These are phyloP conservation scores for Scaptomyza parva DNA, from an alignment of 2,888 invertebrate genomes.

Conservation along the genomic window DNA sequence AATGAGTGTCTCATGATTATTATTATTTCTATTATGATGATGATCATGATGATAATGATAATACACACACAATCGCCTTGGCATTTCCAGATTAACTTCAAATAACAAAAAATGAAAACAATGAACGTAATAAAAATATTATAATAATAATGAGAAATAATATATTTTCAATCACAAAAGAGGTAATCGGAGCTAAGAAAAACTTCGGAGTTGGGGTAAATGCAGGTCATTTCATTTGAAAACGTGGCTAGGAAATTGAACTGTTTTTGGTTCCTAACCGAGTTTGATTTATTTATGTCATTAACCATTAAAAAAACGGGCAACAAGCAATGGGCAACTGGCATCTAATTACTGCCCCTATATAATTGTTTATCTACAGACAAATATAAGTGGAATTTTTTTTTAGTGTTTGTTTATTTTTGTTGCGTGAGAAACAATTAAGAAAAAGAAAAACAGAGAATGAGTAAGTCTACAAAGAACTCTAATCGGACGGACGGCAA, in stretches of 20 bases:
- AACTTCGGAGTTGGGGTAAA: background rate
- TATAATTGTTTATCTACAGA: conserved; percentile 49
- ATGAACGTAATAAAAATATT: conserved; percentile 7
- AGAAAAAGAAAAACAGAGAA: conserved; percentile 4
- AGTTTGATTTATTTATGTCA: conserved; percentile 38
- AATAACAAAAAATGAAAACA: conserved; percentile 17
- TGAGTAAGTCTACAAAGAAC: conserved; percentile 5
- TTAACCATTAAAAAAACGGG: conserved; percentile 24
- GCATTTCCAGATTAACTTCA: conserved; percentile 11
- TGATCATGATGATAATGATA: no score
- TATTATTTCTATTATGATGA: conserved; percentile 42
- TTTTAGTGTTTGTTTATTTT: background rate
- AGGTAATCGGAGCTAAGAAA: no score
- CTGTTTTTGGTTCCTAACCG: conserved; percentile 23
- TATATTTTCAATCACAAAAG: background rate
- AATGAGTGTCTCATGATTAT: conserved; percentile 56
- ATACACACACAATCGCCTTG: conserved; percentile 18
- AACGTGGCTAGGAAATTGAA: background rate
- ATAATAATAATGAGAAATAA: conserved; percentile 10
- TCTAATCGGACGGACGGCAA: background rate
- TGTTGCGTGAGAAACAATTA: conserved; percentile 26
- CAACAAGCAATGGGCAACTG: no score
- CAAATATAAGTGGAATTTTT: conserved; percentile 26
- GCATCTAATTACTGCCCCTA: conserved; percentile 36
- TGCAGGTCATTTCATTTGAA: background rate